Evolutionary conservation across 2,888 invertebrate genomes (phyloP).

Genomic region (Cryptus viduatorius): DNA sequence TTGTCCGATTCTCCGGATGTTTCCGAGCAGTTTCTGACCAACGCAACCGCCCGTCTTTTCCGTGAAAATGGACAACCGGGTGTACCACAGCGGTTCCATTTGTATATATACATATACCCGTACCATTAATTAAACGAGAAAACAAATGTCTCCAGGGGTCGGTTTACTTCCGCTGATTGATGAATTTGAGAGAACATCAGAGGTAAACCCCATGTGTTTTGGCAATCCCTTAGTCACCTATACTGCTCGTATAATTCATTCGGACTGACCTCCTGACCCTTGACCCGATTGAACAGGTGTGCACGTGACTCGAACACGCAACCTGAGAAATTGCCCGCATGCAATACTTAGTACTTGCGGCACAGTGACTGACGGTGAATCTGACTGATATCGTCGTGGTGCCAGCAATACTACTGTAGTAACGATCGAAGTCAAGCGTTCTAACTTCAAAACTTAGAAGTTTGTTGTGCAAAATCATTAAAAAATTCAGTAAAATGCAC

Average conservation of each 20-base stretch:
- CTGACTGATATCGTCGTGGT: constrained; percentile 3
- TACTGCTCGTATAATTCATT: constrained; percentile 6
- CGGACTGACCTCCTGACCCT: constrained; percentile 68
- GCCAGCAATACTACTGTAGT: background rate
- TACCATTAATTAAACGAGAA: constrained; percentile 60
- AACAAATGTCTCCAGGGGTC: constrained; percentile 53
- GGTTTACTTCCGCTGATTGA: constrained; percentile 49
- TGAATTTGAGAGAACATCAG: constrained; percentile 40
- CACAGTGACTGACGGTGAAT: constrained; percentile 3
- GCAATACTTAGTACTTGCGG: constrained; percentile 3
- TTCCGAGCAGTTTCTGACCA: constrained; percentile 62
- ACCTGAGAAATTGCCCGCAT: background rate
- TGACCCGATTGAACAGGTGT: constrained; percentile 66
- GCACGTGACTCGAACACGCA: constrained; percentile 47
- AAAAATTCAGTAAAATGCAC: background rate
- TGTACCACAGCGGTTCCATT: constrained; percentile 42
- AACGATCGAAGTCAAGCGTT: background rate
- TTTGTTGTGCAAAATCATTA: background rate
- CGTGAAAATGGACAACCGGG: constrained; percentile 46
- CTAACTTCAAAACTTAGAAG: background rate
- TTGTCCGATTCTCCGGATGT: constrained; percentile 57
- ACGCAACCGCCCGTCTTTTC: constrained; percentile 52
- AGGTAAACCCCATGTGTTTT: constrained; percentile 14
- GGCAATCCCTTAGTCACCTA: constrained; percentile 14
- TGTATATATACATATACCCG: background rate